phyloP scores from a whole-genome alignment of 2,113 vertebrate genomes.

The Perca fluviatilis region DNA sequence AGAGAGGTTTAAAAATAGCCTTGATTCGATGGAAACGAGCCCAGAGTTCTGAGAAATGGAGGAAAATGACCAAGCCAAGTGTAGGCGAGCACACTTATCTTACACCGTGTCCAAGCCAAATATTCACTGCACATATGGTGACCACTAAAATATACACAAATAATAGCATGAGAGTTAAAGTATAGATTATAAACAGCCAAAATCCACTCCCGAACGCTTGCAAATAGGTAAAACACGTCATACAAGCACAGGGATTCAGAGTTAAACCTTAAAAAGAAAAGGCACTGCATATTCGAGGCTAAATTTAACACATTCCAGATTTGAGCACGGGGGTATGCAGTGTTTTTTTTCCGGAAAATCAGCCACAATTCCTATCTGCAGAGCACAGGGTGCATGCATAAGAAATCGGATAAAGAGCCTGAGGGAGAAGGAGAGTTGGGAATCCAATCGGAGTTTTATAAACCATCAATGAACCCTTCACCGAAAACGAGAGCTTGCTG shows the following conservation, averaged over 20 bases:
- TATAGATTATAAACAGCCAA: not conserved
- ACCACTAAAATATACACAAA: conserved; percentile 58
- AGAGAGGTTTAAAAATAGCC: conserved; percentile 82
- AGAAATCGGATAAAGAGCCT: conserved; percentile 42
- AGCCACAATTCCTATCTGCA: conserved; percentile 38
- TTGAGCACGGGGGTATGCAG: conserved; percentile 34
- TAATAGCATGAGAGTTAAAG: conserved; percentile 27
- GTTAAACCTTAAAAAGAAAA: conserved; percentile 23
- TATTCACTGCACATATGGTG: conserved; percentile 67
- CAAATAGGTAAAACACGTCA: conserved; percentile 36
- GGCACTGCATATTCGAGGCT: not conserved
- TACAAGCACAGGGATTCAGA: not conserved
- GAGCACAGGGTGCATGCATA: conserved; percentile 46
- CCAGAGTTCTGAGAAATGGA: conserved; percentile 78
- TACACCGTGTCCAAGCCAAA: conserved; percentile 60
- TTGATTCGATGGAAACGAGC: conserved; percentile 65
- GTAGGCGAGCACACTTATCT: conserved; percentile 73
- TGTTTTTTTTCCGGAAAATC: conserved; percentile 52
- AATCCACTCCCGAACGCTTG: not conserved
- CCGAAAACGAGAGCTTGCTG: conserved; percentile 10
- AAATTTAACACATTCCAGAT: conserved; percentile 54
- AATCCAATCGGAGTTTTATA: conserved; percentile 31
- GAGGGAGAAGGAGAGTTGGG: conserved; percentile 20
- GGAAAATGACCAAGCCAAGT: conserved; percentile 60
- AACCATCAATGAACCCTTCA: conserved; percentile 43